A percentile compares a stretch with the other conserved stretches of the same genome.
These are phyloP conservation scores for Labroides dimidiatus DNA, from an alignment of 2,797 vertebrate genomes.

Conservation along the genomic window DNA sequence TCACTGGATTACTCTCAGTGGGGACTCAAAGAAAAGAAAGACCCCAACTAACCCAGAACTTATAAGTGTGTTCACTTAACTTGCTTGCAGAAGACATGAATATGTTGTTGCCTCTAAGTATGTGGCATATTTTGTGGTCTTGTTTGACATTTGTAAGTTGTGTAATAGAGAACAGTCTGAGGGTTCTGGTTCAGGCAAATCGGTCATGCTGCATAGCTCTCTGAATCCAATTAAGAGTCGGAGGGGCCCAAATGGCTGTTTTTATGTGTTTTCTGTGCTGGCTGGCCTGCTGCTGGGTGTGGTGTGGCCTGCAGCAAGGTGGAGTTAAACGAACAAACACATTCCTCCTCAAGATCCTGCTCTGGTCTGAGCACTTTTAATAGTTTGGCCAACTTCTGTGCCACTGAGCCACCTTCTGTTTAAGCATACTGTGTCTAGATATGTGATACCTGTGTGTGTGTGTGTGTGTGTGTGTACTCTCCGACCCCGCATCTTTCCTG, in stretches of 20 bases:
- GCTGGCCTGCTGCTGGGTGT: constrained; percentile 76
- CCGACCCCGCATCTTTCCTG: constrained; percentile 33
- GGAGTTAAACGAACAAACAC: constrained; percentile 78
- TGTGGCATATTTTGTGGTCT: constrained; percentile 63
- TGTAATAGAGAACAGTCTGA: constrained; percentile 76
- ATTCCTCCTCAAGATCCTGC: constrained; percentile 73
- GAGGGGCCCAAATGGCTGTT: constrained; percentile 79
- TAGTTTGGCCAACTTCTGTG: constrained; percentile 14
- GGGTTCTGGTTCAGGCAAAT: constrained; percentile 71
- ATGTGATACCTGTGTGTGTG: constrained; percentile 11
- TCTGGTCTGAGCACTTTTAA: constrained; percentile 46
- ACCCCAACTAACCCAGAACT: constrained; percentile 16
- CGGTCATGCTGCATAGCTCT: constrained; percentile 81
- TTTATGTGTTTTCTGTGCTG: constrained; percentile 76
- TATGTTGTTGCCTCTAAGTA: constrained; percentile 57
- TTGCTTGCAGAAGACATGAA: constrained; percentile 33
- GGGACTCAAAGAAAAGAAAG: constrained; percentile 59
- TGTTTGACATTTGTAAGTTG: constrained; percentile 79
- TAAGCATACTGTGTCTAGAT: neutral
- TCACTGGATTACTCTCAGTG: constrained; percentile 55
- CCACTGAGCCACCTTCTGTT: constrained; percentile 8
- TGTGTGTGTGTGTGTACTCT: constrained; percentile 13
- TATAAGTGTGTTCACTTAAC: constrained; percentile 50
- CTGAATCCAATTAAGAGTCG: constrained; percentile 84
- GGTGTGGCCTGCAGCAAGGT: constrained; percentile 78